Conservation (phyloP, 1,140 invertebrate genomes). For the Drosophila obscura region DNA sequence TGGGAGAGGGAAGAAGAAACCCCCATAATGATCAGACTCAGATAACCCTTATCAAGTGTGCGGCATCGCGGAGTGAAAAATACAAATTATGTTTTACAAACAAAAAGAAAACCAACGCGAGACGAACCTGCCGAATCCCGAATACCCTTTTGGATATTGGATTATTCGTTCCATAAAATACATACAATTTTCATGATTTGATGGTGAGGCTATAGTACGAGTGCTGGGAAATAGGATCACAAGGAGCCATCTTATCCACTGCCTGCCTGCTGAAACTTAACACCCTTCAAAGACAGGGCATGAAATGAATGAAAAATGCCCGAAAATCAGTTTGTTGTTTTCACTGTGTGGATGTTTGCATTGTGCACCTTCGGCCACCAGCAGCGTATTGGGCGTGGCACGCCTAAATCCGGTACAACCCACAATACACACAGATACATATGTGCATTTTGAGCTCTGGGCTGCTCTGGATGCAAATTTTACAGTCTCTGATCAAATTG, state of each 20-base stretch:
- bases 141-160: slow-evolving; percentile 5
- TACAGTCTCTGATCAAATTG: slow-evolving; percentile 52
- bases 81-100: slow-evolving; percentile 73
- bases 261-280: background rate
- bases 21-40: slow-evolving; percentile 17
- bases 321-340: slow-evolving; percentile 6
- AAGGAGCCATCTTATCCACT: too few relatives aligned
- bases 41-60: slow-evolving; percentile 73
- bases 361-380: slow-evolving; percentile 36
- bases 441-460: background rate
- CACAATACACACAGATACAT: slow-evolving; percentile 4
- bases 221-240: background rate
- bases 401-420: slow-evolving; percentile 41
- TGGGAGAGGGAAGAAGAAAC: slow-evolving; percentile 1
- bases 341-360: background rate
- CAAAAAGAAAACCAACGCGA: slow-evolving; percentile 8
- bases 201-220: background rate
- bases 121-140: background rate
- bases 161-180: too few relatives aligned
- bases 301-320: slow-evolving; percentile 12
- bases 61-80: slow-evolving; percentile 55
- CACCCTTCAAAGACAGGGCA: background rate
- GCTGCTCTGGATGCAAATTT: slow-evolving; percentile 38
- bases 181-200: too few relatives aligned
- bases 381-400: slow-evolving; percentile 50